Evolutionary conservation across 2,888 invertebrate genomes (phyloP), one percentile per base, ranked within the genome.

Genomic region (Hoplodrina blanda): DNA sequence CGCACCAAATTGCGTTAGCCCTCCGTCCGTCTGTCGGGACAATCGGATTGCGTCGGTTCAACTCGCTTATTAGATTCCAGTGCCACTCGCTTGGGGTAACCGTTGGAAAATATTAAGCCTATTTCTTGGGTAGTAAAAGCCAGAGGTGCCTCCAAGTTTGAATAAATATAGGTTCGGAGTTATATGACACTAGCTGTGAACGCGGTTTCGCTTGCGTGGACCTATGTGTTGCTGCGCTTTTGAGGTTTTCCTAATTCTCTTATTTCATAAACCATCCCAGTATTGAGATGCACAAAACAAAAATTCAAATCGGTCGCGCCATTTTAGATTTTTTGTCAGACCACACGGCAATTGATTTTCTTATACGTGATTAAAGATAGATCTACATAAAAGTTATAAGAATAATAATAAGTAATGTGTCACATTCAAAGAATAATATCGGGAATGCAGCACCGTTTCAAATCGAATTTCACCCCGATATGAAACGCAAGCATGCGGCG

Each of bases 21-120:
- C 69, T 68, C 69, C 71, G 77, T 74, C 85, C 74, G 81, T 83
- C 83, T 79, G 84, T 63, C 68, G 74, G 81, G 73, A 85, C 84
- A 84, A 84, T 84, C 83, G 69, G 74, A 84, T 84, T 83, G 76
- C 69, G 76, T 67, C 73, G 74, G 71, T 81, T 77, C 81, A 70
- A 79, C 73, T 73, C 68, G 71, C 74, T 84, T 85, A 85, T 84
- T 84, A 75, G 76, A 83, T 84, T 83, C 53, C 54, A 37, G 64
- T 66, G 63, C 60, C 46, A 67, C 61, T 66, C 67, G 55, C 60
- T 71, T 56, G 61, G 57, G 68, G 68, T 66, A 78, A 78, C 73
- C 81, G 64, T 76, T 67, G 70, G 62, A 78, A 72, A 80, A 63
- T 71, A 69, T 76, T 52, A 62, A 71, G 71, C 73, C 77, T 69